Evolutionary conservation across 92 coral and sea anemone species (phyloP).

Genomic region (Bergia sp.): DNA sequence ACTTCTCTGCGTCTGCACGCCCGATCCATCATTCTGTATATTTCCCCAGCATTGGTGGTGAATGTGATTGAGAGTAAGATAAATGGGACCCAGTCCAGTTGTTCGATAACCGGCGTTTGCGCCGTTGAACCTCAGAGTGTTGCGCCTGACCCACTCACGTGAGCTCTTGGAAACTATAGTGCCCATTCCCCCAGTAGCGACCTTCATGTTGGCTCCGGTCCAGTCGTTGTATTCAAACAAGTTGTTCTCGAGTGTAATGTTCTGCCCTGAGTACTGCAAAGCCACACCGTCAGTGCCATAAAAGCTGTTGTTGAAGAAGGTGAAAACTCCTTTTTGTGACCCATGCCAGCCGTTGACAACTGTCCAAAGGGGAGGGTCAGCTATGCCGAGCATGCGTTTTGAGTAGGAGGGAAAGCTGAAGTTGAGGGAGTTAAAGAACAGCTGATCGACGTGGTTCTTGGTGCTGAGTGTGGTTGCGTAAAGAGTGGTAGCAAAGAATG

Average conservation of each 20-base stretch:
- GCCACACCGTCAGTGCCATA: conserved; percentile 81
- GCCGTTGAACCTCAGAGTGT: conserved; percentile 57
- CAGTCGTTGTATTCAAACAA: conserved; percentile 82
- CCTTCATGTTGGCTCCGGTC: conserved; percentile 71
- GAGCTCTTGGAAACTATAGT: conserved; percentile 64
- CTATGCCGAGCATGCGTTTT: conserved; percentile 67
- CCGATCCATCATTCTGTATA: conserved; percentile 79
- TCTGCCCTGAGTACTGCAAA: conserved; percentile 64
- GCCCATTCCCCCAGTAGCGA: conserved; percentile 66
- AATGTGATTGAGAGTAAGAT: conserved; percentile 60
- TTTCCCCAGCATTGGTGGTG: conserved; percentile 86
- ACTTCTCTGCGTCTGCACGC: conserved; percentile 54
- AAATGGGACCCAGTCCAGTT: conserved; percentile 35
- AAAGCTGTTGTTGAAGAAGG: conserved; percentile 61
- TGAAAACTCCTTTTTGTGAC: conserved; percentile 32
- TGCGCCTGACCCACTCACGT: conserved; percentile 55
- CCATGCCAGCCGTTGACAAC: conserved; percentile 50
- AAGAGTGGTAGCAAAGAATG: conserved; percentile 73
- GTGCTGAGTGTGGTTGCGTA: conserved; percentile 44
- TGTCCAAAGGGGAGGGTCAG: conserved; percentile 74
- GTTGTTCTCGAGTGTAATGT: conserved; percentile 68
- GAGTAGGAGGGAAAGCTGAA: conserved; percentile 80
- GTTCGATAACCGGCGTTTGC: conserved; percentile 51
- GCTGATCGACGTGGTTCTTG: conserved; percentile 53
- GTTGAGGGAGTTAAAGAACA: conserved; percentile 58